Conservation (phyloP, 2,113 vertebrate species). For the Colius striatus region DNA sequence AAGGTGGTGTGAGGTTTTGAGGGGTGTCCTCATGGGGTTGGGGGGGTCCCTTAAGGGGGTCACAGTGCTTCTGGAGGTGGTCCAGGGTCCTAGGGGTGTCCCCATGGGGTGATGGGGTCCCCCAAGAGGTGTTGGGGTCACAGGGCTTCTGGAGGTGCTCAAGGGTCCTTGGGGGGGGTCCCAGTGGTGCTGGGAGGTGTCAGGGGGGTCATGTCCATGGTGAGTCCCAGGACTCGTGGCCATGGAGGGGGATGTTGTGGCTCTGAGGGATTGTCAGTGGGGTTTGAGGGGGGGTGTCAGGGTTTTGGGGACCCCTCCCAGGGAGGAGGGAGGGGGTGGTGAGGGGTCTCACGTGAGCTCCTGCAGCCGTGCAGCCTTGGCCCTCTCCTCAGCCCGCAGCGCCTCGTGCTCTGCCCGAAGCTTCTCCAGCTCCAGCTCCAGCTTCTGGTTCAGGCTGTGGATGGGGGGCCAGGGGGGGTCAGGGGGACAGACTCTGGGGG, state of each 20-base stretch:
- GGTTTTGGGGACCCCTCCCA: too few species aligned
- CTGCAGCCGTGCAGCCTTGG: neutral
- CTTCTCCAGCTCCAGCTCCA: neutral
- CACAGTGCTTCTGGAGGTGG: too few species aligned
- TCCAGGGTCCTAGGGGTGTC: too few species aligned
- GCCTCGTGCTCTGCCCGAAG: neutral
- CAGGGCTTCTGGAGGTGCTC: too few species aligned
- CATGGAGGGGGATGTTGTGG: too few species aligned
- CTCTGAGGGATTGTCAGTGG: too few species aligned
- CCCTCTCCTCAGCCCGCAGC: neutral
- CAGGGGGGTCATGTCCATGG: neutral
- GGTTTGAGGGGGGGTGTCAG: too few species aligned
- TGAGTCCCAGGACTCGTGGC: neutral
- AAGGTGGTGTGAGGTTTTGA: too few species aligned
- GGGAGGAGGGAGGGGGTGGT: too few species aligned
- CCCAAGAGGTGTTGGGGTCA: neutral
- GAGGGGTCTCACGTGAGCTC: neutral
- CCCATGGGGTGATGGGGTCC: neutral
- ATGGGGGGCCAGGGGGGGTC: neutral
- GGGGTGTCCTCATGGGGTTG: too few species aligned
- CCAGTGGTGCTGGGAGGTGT: neutral
- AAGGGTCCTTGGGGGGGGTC: neutral
- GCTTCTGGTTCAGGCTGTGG: neutral
- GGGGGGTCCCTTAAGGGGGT: too few species aligned
- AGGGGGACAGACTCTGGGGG: too few species aligned